Base-by-base conservation (phyloP, 2,797 vertebrate species). In the Euthynnus affinis region DNA sequence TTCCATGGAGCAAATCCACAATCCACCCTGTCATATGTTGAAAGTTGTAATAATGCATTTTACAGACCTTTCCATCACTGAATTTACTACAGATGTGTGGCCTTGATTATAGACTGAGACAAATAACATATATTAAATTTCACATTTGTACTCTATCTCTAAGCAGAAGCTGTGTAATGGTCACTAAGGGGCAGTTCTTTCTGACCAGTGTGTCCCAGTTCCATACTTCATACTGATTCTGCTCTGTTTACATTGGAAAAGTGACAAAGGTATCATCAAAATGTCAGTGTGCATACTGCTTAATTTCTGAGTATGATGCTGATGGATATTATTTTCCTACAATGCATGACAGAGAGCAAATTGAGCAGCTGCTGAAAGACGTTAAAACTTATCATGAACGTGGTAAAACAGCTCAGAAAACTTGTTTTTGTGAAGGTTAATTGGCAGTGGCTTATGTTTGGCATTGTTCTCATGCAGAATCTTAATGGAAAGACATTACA, bases 161-260 rank as follows among this genome's bases (percentile, higher is more conserved):
- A 2, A 66, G 29, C 32, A 22, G 4, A 63, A 57, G 20, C 29
- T 64, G 0, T 15, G n/a, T 32, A 34, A 51, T 63, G 6, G 23
- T 76, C 88, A 89, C 83, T 66, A 56, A 60, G 75, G 51, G 78
- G 79, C 79, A 76, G 65, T 53, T 60, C 23, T 42, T 12, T 48
- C 17, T 22, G 32, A 55, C 64, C 9, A 51, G 18, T 58, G 15
- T 18, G 1, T 56, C n/a, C 22, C 5, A n/a, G 2, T 22, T 48
- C 20, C 20, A 10, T 17, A 37, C 53, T 65, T 32, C 23, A 32
- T 9, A 55, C 1, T 25, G 37, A 44, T 15, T 42, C 25, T 20
- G 3, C 3, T 49, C 66, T 22, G 37, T 69, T 66, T 42, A 63
- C 32, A 18, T 40, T 20, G 1, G 29, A 40, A 49, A 57, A 62